Base-by-base conservation (phyloP, 1,140 invertebrate genomes). In the Drosophila subpulchrella region DNA sequence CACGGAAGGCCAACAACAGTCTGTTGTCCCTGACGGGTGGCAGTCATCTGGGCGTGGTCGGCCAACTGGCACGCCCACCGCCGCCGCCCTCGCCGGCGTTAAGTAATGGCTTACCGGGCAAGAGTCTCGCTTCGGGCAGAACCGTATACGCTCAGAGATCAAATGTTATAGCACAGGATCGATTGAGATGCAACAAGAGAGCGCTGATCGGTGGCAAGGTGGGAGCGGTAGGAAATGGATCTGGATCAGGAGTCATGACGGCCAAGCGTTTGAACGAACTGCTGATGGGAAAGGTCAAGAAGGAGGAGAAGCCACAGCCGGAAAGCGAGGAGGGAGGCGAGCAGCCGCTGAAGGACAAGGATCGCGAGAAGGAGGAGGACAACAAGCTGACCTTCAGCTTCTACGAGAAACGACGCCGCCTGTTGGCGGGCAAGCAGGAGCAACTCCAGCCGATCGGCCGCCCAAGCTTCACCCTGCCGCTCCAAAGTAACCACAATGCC, bases 1-100 rank as follows among this genome's bases (percentile, higher is more conserved):
- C 82, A 6, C 82, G 90, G 4, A 90, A 90, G 58, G 82, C 90
- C 27, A 91, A 91, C 36, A 91, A 91, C 30, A 86, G 71, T 50
- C 46, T 86, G 48, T 57, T 91, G 0, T 86, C 82, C 10, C 54
- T 91, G 1, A 75, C 73, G 3, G 79, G 82, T 24, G 78, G 74
- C 38, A 73, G 53, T 59, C 79, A 66, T 4, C 12, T 65, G 15
- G 78, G 89, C 44, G 81, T 89, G 34, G 81, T 90, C 7, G 85
- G 84, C 5, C 82, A 76, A n/a, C 61, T 89, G 48, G 70, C 85
- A 0, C 74, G 84, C 24, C 42, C 67, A 3, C 84, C 81, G 4
- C 70, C 85, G 0, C 62, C 74, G 7, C 41, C 53, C 12, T 81
- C 78, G 2, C 70, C 61, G 8, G 39, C 55, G 7, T 39, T 74